phyloP scores from a whole-genome alignment of 1,140 invertebrate genomes.

The Trichonephila clavata region DNA sequence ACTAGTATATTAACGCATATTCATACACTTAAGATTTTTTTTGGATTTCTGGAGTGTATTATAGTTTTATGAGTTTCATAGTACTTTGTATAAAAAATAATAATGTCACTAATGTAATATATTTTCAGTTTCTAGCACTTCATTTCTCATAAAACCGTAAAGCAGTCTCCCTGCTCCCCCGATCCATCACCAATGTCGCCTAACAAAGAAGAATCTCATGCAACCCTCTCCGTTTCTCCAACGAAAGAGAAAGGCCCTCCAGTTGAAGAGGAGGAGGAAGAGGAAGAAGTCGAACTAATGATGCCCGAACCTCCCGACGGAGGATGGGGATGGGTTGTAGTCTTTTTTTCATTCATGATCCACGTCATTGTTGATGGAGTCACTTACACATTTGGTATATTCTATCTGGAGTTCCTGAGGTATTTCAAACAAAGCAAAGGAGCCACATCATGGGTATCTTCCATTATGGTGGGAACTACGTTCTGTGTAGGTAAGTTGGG shows the following conservation, averaged over 20 bases:
- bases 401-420: slow-evolving; percentile 88
- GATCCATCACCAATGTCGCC: slow-evolving; percentile 19
- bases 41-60: too few species aligned
- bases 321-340: slow-evolving; percentile 96
- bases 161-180: not conserved
- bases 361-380: slow-evolving; percentile 88
- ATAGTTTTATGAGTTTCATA: too few species aligned
- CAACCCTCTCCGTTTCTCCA: not conserved
- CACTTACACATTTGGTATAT: slow-evolving; percentile 94
- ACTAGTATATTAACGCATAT: too few species aligned
- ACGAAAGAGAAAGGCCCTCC: not conserved
- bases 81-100: too few species aligned
- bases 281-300: slow-evolving; percentile 39
- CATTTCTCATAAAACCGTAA: not conserved
- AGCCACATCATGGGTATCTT: slow-evolving; percentile 94
- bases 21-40: too few species aligned
- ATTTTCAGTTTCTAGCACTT: not conserved
- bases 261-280: slow-evolving; percentile 39
- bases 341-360: slow-evolving; percentile 95
- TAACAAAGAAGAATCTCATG: slow-evolving; percentile 6
- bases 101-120: too few species aligned
- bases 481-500: slow-evolving; percentile 90
- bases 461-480: slow-evolving; percentile 94
- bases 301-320: slow-evolving; percentile 81
- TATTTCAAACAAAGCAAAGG: slow-evolving; percentile 90